Conservation (phyloP, 2,888 invertebrate species). For the Sycophila texana region DNA sequence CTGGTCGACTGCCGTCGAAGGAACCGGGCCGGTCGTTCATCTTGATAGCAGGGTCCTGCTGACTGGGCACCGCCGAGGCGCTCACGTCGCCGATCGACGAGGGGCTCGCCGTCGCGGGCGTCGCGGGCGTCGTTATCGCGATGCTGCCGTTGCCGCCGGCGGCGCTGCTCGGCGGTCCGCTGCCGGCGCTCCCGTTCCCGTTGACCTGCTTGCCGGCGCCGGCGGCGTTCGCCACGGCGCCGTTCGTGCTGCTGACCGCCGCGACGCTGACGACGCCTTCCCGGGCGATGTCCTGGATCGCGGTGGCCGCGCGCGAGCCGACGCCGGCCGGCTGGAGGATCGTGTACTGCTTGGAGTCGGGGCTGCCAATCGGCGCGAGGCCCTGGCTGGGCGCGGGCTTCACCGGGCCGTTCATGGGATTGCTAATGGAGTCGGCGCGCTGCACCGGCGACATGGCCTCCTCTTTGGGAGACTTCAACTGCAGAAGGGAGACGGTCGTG, state of each 20-base stretch:
- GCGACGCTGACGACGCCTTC: conserved; percentile 82
- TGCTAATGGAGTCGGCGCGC: conserved; percentile 74
- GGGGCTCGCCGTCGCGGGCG: conserved; percentile 66
- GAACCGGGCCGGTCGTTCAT: conserved; percentile 66
- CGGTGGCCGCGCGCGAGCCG: conserved; percentile 88
- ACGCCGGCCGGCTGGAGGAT: conserved; percentile 90
- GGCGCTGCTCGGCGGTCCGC: conserved; percentile 43
- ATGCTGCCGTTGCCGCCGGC: conserved; percentile 57
- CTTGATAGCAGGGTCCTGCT: conserved; percentile 69
- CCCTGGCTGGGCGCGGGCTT: conserved; percentile 67
- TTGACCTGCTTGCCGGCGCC: conserved; percentile 62
- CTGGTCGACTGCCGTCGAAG: conserved; percentile 71
- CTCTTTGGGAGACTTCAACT: conserved; percentile 76
- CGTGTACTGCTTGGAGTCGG: conserved; percentile 87
- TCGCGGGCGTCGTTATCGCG: conserved; percentile 64
- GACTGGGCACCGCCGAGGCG: conserved; percentile 63
- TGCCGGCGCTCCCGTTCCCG: conserved; percentile 55
- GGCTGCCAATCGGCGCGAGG: conserved; percentile 73
- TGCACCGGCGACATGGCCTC: conserved; percentile 64
- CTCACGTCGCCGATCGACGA: conserved; percentile 64
- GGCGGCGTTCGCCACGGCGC: conserved; percentile 57
- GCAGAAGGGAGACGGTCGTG: conserved; percentile 73
- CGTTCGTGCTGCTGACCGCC: conserved; percentile 73
- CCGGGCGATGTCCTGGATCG: conserved; percentile 85
- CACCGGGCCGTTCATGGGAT: conserved; percentile 72